Percentiles rank a stretch among this genome's conserved stretches.
phyloP scores from a whole-genome alignment of 2,113 vertebrate species.

The Perccottus glenii region DNA sequence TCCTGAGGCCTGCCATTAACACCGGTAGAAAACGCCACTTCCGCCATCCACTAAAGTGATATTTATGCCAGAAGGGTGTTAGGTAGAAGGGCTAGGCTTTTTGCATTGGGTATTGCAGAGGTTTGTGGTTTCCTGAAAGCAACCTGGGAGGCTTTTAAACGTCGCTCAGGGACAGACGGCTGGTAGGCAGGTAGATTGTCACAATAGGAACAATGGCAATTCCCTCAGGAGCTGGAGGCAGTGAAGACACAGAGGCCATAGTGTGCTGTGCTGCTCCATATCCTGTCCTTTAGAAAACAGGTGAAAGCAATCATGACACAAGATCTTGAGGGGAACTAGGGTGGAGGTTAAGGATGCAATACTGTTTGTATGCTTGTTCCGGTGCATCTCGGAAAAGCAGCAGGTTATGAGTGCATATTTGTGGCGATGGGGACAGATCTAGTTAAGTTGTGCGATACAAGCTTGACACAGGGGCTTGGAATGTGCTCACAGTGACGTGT shows the following conservation, averaged over 20 bases:
- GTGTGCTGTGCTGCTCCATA: constrained; percentile 64
- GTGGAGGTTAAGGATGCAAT: constrained; percentile 39
- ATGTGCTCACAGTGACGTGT: constrained; percentile 62
- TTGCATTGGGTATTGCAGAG: constrained; percentile 35
- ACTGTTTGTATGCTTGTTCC: constrained; percentile 16
- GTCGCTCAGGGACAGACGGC: constrained; percentile 65
- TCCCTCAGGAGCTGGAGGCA: constrained; percentile 54
- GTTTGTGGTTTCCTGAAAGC: constrained; percentile 68
- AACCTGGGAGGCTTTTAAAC: constrained; percentile 71
- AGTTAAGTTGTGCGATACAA: constrained; percentile 17
- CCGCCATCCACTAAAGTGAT: constrained; percentile 52
- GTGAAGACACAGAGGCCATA: constrained; percentile 69
- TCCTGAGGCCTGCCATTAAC: constrained; percentile 29
- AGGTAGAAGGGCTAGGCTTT: constrained; percentile 45
- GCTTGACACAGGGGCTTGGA: constrained; percentile 56
- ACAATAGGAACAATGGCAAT: constrained; percentile 71
- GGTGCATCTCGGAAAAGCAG: background rate
- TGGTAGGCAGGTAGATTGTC: constrained; percentile 66
- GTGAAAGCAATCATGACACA: constrained; percentile 67
- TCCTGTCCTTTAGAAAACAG: constrained; percentile 75
- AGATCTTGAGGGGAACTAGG: constrained; percentile 62
- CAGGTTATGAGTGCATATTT: background rate
- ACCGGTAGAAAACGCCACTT: constrained; percentile 47
- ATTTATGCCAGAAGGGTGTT: constrained; percentile 67
- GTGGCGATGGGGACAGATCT: background rate